Base-by-base conservation (phyloP, 2,113 vertebrate genomes). In the Alethe diademata region DNA sequence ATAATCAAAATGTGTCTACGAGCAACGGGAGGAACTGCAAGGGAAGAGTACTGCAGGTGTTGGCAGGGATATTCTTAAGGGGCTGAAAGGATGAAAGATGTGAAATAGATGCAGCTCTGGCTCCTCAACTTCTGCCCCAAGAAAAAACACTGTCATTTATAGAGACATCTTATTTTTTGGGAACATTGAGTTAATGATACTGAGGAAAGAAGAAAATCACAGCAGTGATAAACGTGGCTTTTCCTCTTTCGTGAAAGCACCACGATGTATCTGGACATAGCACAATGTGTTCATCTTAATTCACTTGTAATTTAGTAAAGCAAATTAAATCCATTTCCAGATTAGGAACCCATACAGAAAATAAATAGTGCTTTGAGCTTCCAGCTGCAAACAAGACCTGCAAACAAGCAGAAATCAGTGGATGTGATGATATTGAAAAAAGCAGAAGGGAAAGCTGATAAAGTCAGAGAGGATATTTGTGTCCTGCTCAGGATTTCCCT, bases 271-370 rank as follows among this genome's bases (percentile, higher is more conserved):
- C 69, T 0, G 3, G 70, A 86, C 36, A 20, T 40, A 82, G 79
- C 36, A 20, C 78, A 92, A 64, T 48, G 17, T 36, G 35, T 90
- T 81, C 13, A 84, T 31, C 65, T 96, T 93, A 92, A 92, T 95
- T 74, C 72, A 50, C 54, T 70, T 87, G 36, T 88, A 95, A 94
- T 96, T 90, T 81, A 78, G 25, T 89, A 91, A 91, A 92, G 95
- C 62, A 89, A 92, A 96, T 95, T 65, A 84, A 53, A 95, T 82
- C 74, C 57, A 81, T 87, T 93, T 95, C 56, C 74, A 96, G 95
- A 93, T 87, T 93, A 96, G 67, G 58, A 93, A 86, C 12, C 28
- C 86, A 43, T 71, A 35, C 60, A 83, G 53, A 71, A 80, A 92
- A 92, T 78, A 94, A 95, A 93, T 15, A 84, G 35, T 38, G 38